Conservation (phyloP, 2,888 invertebrate genomes). For the Bombylius major region DNA sequence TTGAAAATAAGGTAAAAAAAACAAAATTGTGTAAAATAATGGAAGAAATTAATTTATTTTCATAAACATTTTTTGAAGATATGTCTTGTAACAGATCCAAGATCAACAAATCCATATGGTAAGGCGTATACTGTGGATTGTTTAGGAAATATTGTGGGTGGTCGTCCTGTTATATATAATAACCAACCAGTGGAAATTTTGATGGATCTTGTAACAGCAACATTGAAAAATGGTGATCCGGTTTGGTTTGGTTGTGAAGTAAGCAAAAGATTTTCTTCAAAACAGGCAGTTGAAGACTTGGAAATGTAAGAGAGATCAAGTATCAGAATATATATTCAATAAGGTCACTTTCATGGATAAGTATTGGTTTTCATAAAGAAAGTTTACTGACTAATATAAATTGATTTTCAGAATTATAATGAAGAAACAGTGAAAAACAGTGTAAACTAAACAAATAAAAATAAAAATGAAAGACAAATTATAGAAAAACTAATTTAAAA, state of each 20-base stretch:
- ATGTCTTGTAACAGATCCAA: constrained; percentile 76
- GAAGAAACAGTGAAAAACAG: too few species aligned
- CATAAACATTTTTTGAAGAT: constrained; percentile 40
- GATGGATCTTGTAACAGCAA: constrained; percentile 59
- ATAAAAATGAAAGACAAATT: too few species aligned
- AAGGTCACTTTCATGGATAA: too few species aligned
- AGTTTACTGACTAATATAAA: too few species aligned
- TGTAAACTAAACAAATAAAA: too few species aligned
- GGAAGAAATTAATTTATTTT: too few species aligned
- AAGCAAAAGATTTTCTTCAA: constrained; percentile 62
- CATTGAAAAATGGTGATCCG: constrained; percentile 67
- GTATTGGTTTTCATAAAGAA: too few species aligned
- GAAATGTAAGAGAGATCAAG: constrained; percentile 44
- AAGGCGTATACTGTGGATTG: constrained; percentile 74
- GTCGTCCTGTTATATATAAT: constrained; percentile 66
- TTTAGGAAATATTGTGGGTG: constrained; percentile 78
- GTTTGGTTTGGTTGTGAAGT: constrained; percentile 93
- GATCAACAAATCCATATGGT: constrained; percentile 65
- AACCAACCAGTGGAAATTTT: constrained; percentile 73
- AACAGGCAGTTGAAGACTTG: constrained; percentile 67
- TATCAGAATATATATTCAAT: constrained; percentile 16
- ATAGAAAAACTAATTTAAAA: too few species aligned
- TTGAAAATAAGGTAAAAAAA: constrained; percentile 59
- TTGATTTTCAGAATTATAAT: too few species aligned
- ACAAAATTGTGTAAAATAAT: not conserved